phyloP scores from a whole-genome alignment of 2,888 invertebrate genomes.

The Aplocera efformata region DNA sequence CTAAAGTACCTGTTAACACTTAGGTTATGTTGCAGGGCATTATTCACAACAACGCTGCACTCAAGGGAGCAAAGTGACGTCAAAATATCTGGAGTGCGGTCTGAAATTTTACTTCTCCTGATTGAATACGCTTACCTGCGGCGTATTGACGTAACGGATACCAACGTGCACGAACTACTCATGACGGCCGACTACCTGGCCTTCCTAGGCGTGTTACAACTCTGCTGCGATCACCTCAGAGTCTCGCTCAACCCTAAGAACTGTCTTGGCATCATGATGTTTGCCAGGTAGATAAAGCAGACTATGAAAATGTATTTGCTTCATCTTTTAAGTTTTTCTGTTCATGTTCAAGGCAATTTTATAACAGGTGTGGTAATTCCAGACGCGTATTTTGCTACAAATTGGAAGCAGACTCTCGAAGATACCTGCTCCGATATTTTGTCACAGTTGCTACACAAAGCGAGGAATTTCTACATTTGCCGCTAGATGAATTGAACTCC shows the following conservation, averaged over 20 bases:
- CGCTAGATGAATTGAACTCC: slow-evolving; percentile 86
- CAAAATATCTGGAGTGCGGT: slow-evolving; percentile 87
- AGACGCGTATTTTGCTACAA: slow-evolving; percentile 86
- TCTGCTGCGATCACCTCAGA: slow-evolving; percentile 89
- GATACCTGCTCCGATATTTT: slow-evolving; percentile 88
- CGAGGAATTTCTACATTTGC: slow-evolving; percentile 86
- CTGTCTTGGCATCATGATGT: slow-evolving; percentile 91
- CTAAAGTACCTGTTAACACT: too few species aligned
- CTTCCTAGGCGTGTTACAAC: slow-evolving; percentile 88
- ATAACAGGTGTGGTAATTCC: slow-evolving; percentile 31
- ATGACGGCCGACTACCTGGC: slow-evolving; percentile 94
- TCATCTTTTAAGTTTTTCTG: neutral
- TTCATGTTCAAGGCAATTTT: slow-evolving; percentile 9
- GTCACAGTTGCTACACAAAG: slow-evolving; percentile 86
- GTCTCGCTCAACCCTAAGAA: slow-evolving; percentile 86
- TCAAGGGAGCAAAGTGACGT: slow-evolving; percentile 85
- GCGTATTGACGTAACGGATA: slow-evolving; percentile 85
- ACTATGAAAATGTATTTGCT: neutral
- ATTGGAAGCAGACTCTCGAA: slow-evolving; percentile 84
- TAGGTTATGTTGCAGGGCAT: slow-evolving; percentile 81
- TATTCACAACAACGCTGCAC: slow-evolving; percentile 90
- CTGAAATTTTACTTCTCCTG: slow-evolving; percentile 87
- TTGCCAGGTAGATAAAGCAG: slow-evolving; percentile 81
- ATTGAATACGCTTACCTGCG: slow-evolving; percentile 93
- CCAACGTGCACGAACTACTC: slow-evolving; percentile 90